A percentile compares a stretch with the other conserved stretches of the same genome.
These are phyloP conservation scores for Macropodus opercularis DNA, from an alignment of 2,797 vertebrate genomes.

Conservation along the genomic window DNA sequence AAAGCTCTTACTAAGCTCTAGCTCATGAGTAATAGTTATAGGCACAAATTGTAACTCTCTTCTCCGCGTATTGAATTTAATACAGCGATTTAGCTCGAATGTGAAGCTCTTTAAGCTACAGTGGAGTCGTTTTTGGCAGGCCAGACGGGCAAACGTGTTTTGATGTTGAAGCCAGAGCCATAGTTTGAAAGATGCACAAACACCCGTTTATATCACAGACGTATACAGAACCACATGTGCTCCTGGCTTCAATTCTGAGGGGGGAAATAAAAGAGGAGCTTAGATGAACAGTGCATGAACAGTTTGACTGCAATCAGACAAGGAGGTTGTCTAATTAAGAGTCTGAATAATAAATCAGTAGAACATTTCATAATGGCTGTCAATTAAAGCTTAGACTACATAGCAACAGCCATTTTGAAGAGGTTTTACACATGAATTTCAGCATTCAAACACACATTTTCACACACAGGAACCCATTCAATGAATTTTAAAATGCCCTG, in stretches of 20 bases:
- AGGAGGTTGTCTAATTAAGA: constrained; percentile 20
- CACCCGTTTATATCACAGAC: constrained; percentile 10
- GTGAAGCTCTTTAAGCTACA: constrained; percentile 15
- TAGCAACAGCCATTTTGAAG: neutral
- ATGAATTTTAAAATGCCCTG: too few species aligned
- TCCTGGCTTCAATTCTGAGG: constrained; percentile 21
- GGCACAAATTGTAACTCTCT: constrained; percentile 17
- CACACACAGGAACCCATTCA: too few species aligned
- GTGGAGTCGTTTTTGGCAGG: constrained; percentile 12
- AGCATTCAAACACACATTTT: too few species aligned
- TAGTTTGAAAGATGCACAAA: constrained; percentile 24
- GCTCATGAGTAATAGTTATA: constrained; percentile 6
- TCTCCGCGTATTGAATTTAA: constrained; percentile 21
- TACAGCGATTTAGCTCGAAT: constrained; percentile 21
- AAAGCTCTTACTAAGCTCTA: constrained; percentile 13
- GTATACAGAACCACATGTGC: constrained; percentile 18
- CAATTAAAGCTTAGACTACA: constrained; percentile 4
- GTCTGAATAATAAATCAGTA: constrained; percentile 12
- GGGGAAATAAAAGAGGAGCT: neutral
- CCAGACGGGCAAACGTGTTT: constrained; percentile 8
- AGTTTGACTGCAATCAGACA: constrained; percentile 21
- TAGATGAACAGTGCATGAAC: constrained; percentile 3
- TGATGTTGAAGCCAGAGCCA: constrained; percentile 20
- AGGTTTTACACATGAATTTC: neutral
- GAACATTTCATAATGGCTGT: constrained; percentile 9